Conservation (phyloP, 2,113 vertebrate species). For the Sinocyclocheilus grahami region DNA sequence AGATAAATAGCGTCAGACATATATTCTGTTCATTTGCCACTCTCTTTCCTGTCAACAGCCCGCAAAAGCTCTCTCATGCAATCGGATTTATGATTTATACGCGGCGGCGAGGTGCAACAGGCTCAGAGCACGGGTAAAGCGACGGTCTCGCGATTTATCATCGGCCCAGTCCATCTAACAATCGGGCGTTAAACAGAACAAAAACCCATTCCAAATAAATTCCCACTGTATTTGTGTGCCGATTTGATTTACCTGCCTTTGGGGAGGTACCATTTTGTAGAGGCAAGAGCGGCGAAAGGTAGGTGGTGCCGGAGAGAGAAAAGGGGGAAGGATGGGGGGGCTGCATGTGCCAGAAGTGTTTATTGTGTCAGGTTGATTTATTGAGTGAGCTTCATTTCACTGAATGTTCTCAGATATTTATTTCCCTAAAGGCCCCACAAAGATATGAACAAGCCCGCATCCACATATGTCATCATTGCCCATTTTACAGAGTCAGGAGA, state of each 20-base stretch:
- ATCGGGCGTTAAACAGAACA: slow-evolving; percentile 97
- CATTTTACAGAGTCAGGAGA: slow-evolving; percentile 99
- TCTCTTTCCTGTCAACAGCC: slow-evolving; percentile 49
- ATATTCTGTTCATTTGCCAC: slow-evolving; percentile 55
- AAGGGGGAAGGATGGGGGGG: slow-evolving; percentile 72
- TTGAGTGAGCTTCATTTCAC: slow-evolving; percentile 99
- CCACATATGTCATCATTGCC: slow-evolving; percentile 99
- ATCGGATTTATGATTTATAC: slow-evolving; percentile 62
- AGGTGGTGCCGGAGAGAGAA: slow-evolving; percentile 89
- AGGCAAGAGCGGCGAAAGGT: slow-evolving; percentile 90
- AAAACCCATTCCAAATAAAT: slow-evolving; percentile 99
- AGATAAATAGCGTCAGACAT: slow-evolving; percentile 45
- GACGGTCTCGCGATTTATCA: slow-evolving; percentile 90
- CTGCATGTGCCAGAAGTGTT: slow-evolving; percentile 99
- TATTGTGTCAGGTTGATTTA: slow-evolving; percentile 99
- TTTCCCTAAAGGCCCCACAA: slow-evolving; percentile 99
- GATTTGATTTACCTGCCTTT: slow-evolving; percentile 99
- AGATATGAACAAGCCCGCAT: slow-evolving; percentile 99
- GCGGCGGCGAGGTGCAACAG: slow-evolving; percentile 67
- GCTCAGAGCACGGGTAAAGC: slow-evolving; percentile 66
- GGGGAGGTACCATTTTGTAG: slow-evolving; percentile 99
- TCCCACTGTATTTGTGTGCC: slow-evolving; percentile 97
- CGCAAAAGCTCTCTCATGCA: slow-evolving; percentile 49
- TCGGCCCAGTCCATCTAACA: slow-evolving; percentile 92
- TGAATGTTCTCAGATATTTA: slow-evolving; percentile 99